Base-by-base conservation (phyloP, 2,797 vertebrate species). In the Karalla daura region DNA sequence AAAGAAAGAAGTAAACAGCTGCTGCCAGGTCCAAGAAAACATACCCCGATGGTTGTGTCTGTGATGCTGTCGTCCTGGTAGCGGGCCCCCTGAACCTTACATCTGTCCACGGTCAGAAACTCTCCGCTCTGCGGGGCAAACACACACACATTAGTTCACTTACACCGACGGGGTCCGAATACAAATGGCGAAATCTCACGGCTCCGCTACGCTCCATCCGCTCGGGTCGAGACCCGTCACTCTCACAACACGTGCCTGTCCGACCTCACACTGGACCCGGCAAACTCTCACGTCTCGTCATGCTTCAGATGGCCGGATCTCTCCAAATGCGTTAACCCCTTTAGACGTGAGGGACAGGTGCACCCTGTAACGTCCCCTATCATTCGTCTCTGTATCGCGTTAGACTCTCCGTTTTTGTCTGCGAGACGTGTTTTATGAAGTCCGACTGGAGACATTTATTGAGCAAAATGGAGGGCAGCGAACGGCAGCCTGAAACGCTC, bases 101-200 rank as follows among this genome's bases (percentile, higher is more conserved):
- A 88, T 83, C 87, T 87, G 45, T 94, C 93, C 78, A 91, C 89
- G 0, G 89, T 89, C 60, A 93, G 83, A 70, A 94, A 92, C n/a
- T 93, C 91, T 51, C 88, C 90, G 32, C 61, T 89, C 93, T 94
- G 86, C 45, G 76, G 39, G 62, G 43, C 20, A 77, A 67, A 73
- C 24, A 53, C 20, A 65, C 8, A 36, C 14, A 45, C 17, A n/a
- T 65, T 32, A 62, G 20, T 51, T 17, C 21, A 49, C 12, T 70
- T 45, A 0, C 23, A 66, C 44, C n/a, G 30, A 14, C 17, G 27
- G 46, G 24, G 45, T 58, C 37, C 51, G 15, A 45, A 65, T 58
- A 66, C 18, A 59, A 51, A 46, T 52, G 17, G 45, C 14, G 51
- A 58, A 33, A 20, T 43, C 3, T 52, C 32, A 51, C 28, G 35